Base-by-base conservation (phyloP, 2,888 invertebrate species). In the Brenthis hecate region DNA sequence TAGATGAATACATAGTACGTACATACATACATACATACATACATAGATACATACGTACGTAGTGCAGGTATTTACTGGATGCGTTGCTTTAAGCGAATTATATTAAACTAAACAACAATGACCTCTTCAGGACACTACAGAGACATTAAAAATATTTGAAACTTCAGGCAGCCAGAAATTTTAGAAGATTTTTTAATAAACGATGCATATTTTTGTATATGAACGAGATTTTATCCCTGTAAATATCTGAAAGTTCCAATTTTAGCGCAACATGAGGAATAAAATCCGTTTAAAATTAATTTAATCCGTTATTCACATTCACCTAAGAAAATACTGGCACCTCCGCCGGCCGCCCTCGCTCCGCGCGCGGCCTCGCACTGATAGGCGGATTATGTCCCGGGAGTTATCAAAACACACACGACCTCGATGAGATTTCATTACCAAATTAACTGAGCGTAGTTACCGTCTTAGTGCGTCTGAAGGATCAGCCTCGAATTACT, bases 381-480 rank as follows among this genome's bases (percentile, higher is more conserved):
- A 66, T 58, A 58, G 28, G n/a, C 13, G 66, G 66, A 66, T 60
- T 66, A 66, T 53, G 58, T 47, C 58, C 19, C 28, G 3, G 19
- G 19, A 56, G 68, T 62, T 65, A 71, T 68, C 66, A 51, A 60
- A 66, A 53, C 36, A 56, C 56, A 57, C 71, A 54, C 65, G 19
- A 54, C 60, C 67, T 64, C 53, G 50, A 48, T 48, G 58, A 61
- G 57, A 65, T 71, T 68, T 68, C 43, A 68, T 71, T 71, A 70
- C 62, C 50, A 43, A 65, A 71, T 71, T 65, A 71, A 62, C 36
- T 68, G 23, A 55, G 56, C 63, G 14, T 36, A 48, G 14, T 14
- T 32, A 8, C 36, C 36, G 36, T 43, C 36, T 43, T 11, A 43
- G 11, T 11, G 11, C 36, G 11, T 28, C 36, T 43, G 8, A 43